Evolutionary conservation across 2,888 invertebrate species (phyloP).

Genomic region (Drosophila seclusa): DNA sequence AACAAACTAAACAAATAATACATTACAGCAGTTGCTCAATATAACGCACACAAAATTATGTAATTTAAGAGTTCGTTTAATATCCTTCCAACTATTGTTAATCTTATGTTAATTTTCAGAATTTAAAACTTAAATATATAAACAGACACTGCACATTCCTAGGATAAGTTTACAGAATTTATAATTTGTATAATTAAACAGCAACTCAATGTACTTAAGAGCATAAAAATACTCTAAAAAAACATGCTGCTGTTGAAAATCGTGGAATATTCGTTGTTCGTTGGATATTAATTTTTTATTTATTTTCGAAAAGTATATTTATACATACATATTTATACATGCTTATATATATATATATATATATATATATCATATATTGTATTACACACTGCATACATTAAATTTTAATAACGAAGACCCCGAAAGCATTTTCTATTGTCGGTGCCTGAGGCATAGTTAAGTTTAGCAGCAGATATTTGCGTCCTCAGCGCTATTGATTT

Average conservation of each 20-base stretch:
- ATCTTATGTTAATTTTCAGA: not conserved
- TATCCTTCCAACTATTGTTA: not conserved
- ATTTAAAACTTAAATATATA: not conserved
- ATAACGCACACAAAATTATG: not conserved
- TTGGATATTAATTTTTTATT: not conserved
- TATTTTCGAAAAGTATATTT: not conserved
- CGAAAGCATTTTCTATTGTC: not conserved
- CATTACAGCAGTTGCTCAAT: not conserved
- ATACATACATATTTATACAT: not conserved
- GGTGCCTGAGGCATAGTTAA: not conserved
- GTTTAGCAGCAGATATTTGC: slow-evolving; percentile 14
- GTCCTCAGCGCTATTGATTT: slow-evolving; percentile 46
- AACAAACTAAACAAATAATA: not conserved
- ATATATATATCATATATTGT: not conserved
- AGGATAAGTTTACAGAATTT: not conserved
- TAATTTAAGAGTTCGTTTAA: not conserved
- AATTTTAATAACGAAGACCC: not conserved
- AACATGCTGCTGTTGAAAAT: not conserved
- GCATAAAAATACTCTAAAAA: not conserved
- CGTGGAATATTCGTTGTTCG: not conserved
- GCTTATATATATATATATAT: not conserved
- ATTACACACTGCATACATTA: not conserved
- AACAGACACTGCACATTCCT: not conserved
- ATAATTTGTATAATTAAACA: not conserved
- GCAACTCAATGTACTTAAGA: not conserved